Conservation (phyloP, 2,797 vertebrate genomes). For the Garrulus glandarius region DNA sequence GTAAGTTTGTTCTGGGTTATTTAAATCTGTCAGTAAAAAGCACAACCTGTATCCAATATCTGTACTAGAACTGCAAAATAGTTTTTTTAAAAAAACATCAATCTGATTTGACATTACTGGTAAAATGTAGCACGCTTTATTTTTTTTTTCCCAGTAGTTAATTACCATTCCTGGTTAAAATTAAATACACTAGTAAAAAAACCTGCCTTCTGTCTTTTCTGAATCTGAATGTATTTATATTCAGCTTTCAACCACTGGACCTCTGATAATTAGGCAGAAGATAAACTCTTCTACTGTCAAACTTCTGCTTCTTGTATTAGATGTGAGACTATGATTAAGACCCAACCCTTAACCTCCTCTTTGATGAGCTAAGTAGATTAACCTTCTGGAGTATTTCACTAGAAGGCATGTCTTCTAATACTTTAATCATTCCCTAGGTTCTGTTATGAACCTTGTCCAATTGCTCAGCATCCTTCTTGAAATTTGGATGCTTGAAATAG, state of each 20-base stretch:
- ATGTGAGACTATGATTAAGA: conserved; percentile 36
- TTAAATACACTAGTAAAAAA: neutral
- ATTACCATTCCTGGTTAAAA: neutral
- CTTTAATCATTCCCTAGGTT: conserved; percentile 32
- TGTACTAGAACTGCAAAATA: neutral
- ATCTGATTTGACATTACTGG: neutral
- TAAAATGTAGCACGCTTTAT: neutral
- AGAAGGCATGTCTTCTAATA: conserved; percentile 29
- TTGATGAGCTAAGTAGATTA: conserved; percentile 59
- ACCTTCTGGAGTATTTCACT: conserved; percentile 47
- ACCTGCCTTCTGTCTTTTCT: neutral
- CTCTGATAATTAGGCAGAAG: neutral
- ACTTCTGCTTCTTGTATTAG: neutral
- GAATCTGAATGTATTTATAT: neutral
- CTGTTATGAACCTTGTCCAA: neutral
- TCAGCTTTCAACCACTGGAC: neutral
- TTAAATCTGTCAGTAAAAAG: neutral
- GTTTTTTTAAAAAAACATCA: neutral
- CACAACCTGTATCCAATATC: neutral
- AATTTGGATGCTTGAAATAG: conserved; percentile 1
- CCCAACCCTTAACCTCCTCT: conserved; percentile 37
- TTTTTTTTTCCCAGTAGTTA: neutral
- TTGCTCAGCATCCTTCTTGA: conserved; percentile 21
- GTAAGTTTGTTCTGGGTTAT: neutral
- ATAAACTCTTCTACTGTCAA: conserved; percentile 18